phyloP scores from a whole-genome alignment of 2,797 vertebrate genomes.

The Chiloscyllium punctatum region DNA sequence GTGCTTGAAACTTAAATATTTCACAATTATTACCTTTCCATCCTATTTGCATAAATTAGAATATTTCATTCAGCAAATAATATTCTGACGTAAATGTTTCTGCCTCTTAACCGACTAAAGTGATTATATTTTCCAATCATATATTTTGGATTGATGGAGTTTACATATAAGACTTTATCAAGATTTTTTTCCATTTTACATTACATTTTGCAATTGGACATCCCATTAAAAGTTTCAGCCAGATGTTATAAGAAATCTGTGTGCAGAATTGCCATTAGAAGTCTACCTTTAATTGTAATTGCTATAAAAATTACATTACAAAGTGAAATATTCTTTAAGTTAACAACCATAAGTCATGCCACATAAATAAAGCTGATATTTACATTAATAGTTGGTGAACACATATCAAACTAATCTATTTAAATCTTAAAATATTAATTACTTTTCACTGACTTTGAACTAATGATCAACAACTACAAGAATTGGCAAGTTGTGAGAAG shows the following conservation, averaged over 20 bases:
- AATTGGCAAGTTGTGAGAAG: too few relatives aligned
- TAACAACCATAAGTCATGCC: not conserved
- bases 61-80: not conserved
- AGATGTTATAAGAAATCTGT: not conserved
- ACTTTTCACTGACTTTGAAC: not conserved
- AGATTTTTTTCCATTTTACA: not conserved
- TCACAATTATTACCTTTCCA: not conserved
- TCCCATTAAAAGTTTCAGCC: not conserved
- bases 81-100: not conserved
- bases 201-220: not conserved
- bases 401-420: not conserved
- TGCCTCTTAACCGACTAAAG: not conserved
- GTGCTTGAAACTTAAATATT: not conserved
- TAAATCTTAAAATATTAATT: not conserved
- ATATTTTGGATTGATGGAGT: not conserved
- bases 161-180: not conserved
- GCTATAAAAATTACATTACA: not conserved
- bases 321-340: not conserved
- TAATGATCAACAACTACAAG: not conserved
- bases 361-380: not conserved
- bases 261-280: not conserved
- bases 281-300: not conserved
- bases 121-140: not conserved
- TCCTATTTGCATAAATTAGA: too few relatives aligned
- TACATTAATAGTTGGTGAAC: not conserved